Percentiles rank a stretch among this genome's conserved stretches.
Evolutionary conservation across 2,797 vertebrate species (phyloP).

Genomic region (Diplodus puntazzo): DNA sequence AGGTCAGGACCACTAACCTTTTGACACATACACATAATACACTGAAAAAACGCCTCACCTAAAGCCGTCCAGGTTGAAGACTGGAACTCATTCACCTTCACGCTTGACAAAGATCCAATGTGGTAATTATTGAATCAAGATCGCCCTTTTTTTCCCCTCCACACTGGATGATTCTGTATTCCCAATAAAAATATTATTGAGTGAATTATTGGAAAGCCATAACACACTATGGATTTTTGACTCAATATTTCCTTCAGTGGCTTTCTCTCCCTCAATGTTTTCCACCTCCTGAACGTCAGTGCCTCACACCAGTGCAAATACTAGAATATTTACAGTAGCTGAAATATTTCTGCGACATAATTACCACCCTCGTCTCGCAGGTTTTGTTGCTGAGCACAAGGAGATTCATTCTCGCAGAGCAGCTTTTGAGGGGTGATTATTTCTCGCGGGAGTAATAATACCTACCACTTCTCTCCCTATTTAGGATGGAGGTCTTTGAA

Average conservation of each 20-base stretch:
- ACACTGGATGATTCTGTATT: slow-evolving; percentile 7
- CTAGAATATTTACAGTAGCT: slow-evolving; percentile 61
- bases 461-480: slow-evolving; percentile 46
- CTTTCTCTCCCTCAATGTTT: slow-evolving; percentile 39
- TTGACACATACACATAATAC: slow-evolving; percentile 35
- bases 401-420: slow-evolving; percentile 37
- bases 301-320: slow-evolving; percentile 54
- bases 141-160: background rate
- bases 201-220: slow-evolving; percentile 25
- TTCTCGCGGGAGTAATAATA: slow-evolving; percentile 59
- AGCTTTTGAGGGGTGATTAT: slow-evolving; percentile 54
- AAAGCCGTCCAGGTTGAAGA: slow-evolving; percentile 41
- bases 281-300: slow-evolving; percentile 46
- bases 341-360: slow-evolving; percentile 72
- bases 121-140: slow-evolving; percentile 23
- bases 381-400: slow-evolving; percentile 31
- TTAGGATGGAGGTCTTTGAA: slow-evolving; percentile 64
- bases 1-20: slow-evolving; percentile 70
- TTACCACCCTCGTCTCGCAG: slow-evolving; percentile 58
- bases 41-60: slow-evolving; percentile 8
- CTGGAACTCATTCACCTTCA: slow-evolving; percentile 41
- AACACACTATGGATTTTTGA: slow-evolving; percentile 41
- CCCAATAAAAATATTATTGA: slow-evolving; percentile 20
- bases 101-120: background rate
- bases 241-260: slow-evolving; percentile 35